These are phyloP conservation scores for Drosophila niveifrons DNA, from an alignment of 2,888 invertebrate species.

Conservation along the genomic window DNA sequence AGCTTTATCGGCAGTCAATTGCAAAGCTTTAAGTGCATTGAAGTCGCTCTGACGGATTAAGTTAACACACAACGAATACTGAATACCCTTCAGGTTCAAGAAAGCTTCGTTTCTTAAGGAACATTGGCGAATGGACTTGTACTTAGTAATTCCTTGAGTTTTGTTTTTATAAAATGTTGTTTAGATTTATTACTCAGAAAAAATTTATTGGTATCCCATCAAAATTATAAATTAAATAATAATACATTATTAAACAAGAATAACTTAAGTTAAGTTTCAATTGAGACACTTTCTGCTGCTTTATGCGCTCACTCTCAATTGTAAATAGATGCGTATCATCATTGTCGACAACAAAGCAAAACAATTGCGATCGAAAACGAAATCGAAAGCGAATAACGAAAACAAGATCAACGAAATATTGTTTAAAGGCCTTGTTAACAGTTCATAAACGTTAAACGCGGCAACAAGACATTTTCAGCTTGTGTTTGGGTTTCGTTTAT, in stretches of 20 bases:
- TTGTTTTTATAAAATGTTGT: too few relatives aligned
- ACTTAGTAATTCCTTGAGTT: too few relatives aligned
- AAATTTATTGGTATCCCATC: too few relatives aligned
- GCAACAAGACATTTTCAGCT: constrained; percentile 38
- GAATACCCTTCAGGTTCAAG: not conserved
- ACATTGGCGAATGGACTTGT: too few relatives aligned
- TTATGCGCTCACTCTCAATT: constrained; percentile 3
- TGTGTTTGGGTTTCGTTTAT: constrained; percentile 24
- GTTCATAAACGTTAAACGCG: constrained; percentile 43
- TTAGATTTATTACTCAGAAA: too few relatives aligned
- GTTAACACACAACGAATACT: not conserved
- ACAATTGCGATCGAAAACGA: constrained; percentile 5
- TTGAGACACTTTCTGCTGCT: not conserved
- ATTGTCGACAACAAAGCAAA: constrained; percentile 30
- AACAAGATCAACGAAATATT: constrained; percentile 36
- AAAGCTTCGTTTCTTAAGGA: too few relatives aligned
- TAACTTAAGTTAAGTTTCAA: too few relatives aligned
- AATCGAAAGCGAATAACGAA: constrained; percentile 33
- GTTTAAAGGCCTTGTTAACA: constrained; percentile 68
- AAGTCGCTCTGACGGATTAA: not conserved
- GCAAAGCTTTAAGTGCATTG: constrained; percentile 38
- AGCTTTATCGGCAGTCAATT: constrained; percentile 40
- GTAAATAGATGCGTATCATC: constrained; percentile 26
- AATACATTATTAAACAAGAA: too few relatives aligned
- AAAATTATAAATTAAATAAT: too few relatives aligned